phyloP scores from a whole-genome alignment of 2,888 invertebrate species.

The Mesoligia furuncula region DNA sequence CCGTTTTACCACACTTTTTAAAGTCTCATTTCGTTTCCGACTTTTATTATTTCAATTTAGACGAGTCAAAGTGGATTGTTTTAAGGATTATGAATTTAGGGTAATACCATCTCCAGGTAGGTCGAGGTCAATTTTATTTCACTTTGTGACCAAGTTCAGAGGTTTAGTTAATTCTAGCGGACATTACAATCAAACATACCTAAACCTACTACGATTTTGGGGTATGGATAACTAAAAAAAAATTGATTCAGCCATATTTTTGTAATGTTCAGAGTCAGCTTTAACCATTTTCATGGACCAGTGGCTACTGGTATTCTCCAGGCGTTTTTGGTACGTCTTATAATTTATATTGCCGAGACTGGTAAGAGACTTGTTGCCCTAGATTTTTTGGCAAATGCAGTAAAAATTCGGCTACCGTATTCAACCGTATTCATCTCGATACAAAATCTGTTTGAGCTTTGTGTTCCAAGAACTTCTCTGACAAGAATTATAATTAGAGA shows the following conservation, averaged over 20 bases:
- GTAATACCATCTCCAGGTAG: constrained; percentile 27
- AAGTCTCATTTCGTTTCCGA: constrained; percentile 48
- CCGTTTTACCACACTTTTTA: constrained; percentile 55
- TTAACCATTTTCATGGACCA: not conserved
- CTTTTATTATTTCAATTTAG: constrained; percentile 58
- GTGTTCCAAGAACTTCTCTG: constrained; percentile 13
- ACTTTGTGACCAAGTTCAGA: constrained; percentile 15
- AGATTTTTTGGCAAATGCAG: not conserved
- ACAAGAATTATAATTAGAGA: constrained; percentile 45
- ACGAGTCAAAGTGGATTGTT: constrained; percentile 35
- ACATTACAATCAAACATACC: not conserved
- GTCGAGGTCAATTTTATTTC: constrained; percentile 24
- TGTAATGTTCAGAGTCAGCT: not conserved
- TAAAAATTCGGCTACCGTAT: not conserved
- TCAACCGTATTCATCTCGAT: not conserved
- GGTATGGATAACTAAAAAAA: not conserved
- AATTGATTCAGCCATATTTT: not conserved
- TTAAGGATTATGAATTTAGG: constrained; percentile 42
- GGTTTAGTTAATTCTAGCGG: constrained; percentile 18
- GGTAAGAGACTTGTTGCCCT: not conserved
- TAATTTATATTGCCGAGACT: not conserved
- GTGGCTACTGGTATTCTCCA: not conserved
- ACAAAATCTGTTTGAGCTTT: constrained; percentile 19
- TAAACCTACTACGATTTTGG: not conserved
- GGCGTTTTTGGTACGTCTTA: not conserved